Base-by-base conservation (phyloP, 2,888 invertebrate species). In the Catocala fraxini region DNA sequence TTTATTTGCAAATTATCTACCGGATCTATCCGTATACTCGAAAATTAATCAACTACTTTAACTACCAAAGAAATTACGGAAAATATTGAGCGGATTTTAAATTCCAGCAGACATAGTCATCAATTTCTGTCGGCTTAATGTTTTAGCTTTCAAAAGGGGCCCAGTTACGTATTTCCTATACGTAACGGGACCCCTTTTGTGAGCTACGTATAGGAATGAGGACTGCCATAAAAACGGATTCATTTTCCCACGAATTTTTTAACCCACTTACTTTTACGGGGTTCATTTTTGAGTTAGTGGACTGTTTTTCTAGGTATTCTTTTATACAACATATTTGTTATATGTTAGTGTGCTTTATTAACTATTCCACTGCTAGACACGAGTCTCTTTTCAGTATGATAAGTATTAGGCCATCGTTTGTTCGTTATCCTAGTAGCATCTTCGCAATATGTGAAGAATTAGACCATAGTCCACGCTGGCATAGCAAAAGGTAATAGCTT, bases 241-340 rank as follows among this genome's bases (percentile, higher is more conserved):
- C 10, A n/a, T 33, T 6, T 48, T 34, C 10, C 46, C 9, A 33
- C 7, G n/a, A 33, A 11, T 34, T 25, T 48, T 48, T 48, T 33
- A 34, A 25, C 25, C 10, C 4, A 13, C 41, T 13, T 10, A 12
- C 25, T 56, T 58, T 53, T 86, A 2, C 93, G 89, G 87, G 89
- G 87, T 84, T 86, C 35, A 71, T 80, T 6, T 74, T 88, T 1
- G 6, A 45, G 45, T 13, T 45, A 6, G 45, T 5, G 4, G 12
- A 45, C 86, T 3, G 25, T 25, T 25, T 25, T 25, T 4, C 25
- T 25, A 25, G 25, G 25, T 25, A 25, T 25, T 25, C 25, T 25
- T 25, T 25, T 25, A 25, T 25, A 25, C 25, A 25, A 25, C 25
- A 25, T 25, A 25, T 25, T 25, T 25, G 25, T 25, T 3, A 25